Conservation (phyloP, 2,888 invertebrate species). For the Leptinotarsa haldemani region DNA sequence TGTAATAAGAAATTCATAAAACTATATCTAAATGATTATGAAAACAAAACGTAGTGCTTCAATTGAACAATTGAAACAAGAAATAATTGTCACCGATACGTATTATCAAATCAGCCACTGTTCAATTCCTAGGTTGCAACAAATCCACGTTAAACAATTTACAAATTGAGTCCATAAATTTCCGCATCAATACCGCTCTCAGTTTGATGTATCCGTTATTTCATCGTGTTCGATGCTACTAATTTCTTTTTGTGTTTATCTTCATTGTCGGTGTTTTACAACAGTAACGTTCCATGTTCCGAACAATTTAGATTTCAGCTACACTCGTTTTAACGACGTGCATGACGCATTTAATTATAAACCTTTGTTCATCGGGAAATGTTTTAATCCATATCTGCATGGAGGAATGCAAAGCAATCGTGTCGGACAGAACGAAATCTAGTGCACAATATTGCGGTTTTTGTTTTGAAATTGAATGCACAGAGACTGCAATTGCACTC, state of each 20-base stretch:
- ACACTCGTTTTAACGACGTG: conserved; percentile 34
- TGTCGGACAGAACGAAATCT: conserved; percentile 13
- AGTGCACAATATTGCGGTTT: conserved; percentile 10
- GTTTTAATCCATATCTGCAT: conserved; percentile 33
- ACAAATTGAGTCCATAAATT: conserved; percentile 12
- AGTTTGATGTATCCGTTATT: conserved; percentile 29
- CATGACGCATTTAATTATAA: conserved; percentile 34
- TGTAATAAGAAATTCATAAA: no score
- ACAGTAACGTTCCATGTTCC: conserved; percentile 33
- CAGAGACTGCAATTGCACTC: background rate
- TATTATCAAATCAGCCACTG: background rate
- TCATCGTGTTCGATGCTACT: conserved; percentile 20
- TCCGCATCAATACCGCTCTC: conserved; percentile 13
- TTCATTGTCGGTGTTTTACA: conserved; percentile 32
- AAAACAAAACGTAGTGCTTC: background rate
- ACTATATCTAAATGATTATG: background rate
- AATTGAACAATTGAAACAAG: background rate
- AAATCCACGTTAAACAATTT: conserved; percentile 4
- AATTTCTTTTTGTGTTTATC: conserved; percentile 32
- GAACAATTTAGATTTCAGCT: conserved; percentile 35
- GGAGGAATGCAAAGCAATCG: conserved; percentile 29
- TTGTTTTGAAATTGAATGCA: background rate
- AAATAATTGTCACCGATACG: background rate
- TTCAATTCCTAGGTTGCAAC: background rate
- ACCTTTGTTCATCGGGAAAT: conserved; percentile 33